Conservation (phyloP, 1,140 invertebrate genomes). For the Zaprionus taronus region DNA sequence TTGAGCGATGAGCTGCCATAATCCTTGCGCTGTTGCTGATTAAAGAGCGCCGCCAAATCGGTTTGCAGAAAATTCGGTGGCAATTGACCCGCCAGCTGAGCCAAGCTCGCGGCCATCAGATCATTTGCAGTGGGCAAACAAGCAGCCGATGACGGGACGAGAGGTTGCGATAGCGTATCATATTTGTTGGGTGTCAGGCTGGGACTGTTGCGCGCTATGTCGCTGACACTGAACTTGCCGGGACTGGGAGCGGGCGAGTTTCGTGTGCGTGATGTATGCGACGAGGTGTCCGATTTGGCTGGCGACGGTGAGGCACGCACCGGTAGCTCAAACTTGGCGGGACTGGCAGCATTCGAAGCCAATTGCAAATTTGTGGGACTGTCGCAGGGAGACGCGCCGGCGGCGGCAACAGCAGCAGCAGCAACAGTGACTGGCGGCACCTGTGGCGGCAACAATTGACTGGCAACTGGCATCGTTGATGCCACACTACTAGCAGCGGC, state of each 20-base stretch:
- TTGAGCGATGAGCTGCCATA: conserved; percentile 78
- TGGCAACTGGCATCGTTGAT: conserved; percentile 43
- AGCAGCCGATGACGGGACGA: conserved; percentile 60
- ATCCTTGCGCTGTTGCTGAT: conserved; percentile 76
- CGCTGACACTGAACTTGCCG: conserved; percentile 79
- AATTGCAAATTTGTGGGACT: conserved; percentile 80
- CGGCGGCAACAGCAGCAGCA: conserved; percentile 27
- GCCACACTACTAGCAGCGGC: conserved; percentile 44
- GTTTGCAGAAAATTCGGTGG: conserved; percentile 76
- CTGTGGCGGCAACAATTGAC: conserved; percentile 25
- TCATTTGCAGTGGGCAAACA: conserved; percentile 75
- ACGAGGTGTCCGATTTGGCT: conserved; percentile 81
- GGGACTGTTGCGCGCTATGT: conserved; percentile 79
- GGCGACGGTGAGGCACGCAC: conserved; percentile 80
- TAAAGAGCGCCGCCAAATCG: conserved; percentile 72
- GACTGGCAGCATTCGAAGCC: conserved; percentile 78
- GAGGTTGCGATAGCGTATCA: conserved; percentile 41
- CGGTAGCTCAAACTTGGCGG: conserved; percentile 81
- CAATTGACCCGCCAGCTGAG: conserved; percentile 74
- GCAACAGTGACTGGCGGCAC: conserved; percentile 28
- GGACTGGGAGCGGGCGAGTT: conserved; percentile 81
- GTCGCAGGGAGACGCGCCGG: conserved; percentile 66
- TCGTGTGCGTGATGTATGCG: conserved; percentile 70
- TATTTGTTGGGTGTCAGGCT: conserved; percentile 81
- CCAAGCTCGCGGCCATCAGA: conserved; percentile 81